A percentile compares a stretch with the other conserved stretches of the same genome.
Evolutionary conservation across 35 echinoderm and acorn worm species (phyloP).

Genomic region (Apostichopus parvimensis): DNA sequence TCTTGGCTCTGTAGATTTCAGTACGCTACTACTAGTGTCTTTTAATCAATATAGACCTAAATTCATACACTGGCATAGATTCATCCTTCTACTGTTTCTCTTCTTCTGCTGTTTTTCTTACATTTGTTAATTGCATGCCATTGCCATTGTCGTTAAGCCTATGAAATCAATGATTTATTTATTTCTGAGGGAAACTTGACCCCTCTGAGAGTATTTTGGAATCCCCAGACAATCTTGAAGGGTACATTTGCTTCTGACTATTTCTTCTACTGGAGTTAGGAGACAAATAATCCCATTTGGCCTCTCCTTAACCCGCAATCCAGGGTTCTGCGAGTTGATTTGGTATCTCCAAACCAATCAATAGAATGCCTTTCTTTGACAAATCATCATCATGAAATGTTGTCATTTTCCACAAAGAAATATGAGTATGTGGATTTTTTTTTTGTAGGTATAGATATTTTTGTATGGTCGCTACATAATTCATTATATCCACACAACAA

Average conservation of each 20-base stretch:
- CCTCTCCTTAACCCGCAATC: neutral
- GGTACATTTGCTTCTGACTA: neutral
- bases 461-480: neutral
- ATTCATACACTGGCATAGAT: neutral
- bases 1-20: neutral
- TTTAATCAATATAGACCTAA: neutral
- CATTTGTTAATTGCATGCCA: constrained; percentile 15
- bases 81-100: neutral
- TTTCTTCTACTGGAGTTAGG: no score
- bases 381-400: constrained; percentile 12
- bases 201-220: neutral
- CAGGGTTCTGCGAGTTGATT: constrained; percentile 10
- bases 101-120: neutral
- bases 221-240: constrained; percentile 28
- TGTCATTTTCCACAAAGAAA: constrained; percentile 36
- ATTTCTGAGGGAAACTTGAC: constrained; percentile 22
- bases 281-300: constrained; percentile 15
- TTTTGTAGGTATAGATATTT: neutral
- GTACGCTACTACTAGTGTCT: neutral
- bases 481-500: neutral
- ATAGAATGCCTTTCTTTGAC: constrained; percentile 34
- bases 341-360: constrained; percentile 23
- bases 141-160: constrained; percentile 1
- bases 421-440: constrained; percentile 31
- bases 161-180: constrained; percentile 46